Percentiles rank a stretch among this genome's conserved stretches.
phyloP scores from a whole-genome alignment of 1,140 invertebrate species.

The Spodoptera litura region DNA sequence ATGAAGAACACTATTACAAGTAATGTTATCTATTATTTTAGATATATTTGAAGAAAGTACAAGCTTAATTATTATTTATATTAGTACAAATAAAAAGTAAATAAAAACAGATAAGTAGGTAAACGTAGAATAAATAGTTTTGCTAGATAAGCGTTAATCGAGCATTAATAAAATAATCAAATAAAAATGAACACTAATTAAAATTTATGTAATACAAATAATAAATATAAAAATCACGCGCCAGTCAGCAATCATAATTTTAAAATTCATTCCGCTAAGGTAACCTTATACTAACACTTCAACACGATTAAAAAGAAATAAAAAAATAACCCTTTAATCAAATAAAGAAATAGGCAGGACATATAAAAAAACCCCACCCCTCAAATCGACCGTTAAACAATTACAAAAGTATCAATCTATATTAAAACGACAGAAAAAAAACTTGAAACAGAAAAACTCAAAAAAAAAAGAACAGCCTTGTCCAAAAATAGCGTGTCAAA shows the following conservation, averaged over 20 bases:
- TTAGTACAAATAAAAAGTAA: no score
- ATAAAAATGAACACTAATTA: no score
- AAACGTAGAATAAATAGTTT: no score
- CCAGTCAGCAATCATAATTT: background rate
- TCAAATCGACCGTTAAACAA: slow-evolving; percentile 77
- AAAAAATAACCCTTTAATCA: slow-evolving; percentile 26
- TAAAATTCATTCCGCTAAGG: background rate
- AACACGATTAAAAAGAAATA: slow-evolving; percentile 26
- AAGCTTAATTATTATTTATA: no score
- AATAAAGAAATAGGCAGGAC: slow-evolving; percentile 7
- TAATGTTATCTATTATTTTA: no score
- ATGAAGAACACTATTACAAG: no score
- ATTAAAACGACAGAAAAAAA: slow-evolving; percentile 58
- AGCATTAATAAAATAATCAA: no score
- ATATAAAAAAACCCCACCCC: slow-evolving; percentile 49
- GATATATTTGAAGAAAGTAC: no score
- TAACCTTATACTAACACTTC: background rate
- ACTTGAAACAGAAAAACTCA: slow-evolving; percentile 57
- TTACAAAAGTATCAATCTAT: slow-evolving; percentile 69
- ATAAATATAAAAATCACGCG: no score
- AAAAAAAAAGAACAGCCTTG: slow-evolving; percentile 66
- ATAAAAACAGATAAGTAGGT: no score
- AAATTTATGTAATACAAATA: no score
- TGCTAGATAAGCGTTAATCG: no score
- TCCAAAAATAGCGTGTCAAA: slow-evolving; percentile 79